Evolutionary conservation across 2,797 vertebrate genomes (phyloP), one percentile per base, ranked within the genome.

Genomic region (Scleropages formosus): DNA sequence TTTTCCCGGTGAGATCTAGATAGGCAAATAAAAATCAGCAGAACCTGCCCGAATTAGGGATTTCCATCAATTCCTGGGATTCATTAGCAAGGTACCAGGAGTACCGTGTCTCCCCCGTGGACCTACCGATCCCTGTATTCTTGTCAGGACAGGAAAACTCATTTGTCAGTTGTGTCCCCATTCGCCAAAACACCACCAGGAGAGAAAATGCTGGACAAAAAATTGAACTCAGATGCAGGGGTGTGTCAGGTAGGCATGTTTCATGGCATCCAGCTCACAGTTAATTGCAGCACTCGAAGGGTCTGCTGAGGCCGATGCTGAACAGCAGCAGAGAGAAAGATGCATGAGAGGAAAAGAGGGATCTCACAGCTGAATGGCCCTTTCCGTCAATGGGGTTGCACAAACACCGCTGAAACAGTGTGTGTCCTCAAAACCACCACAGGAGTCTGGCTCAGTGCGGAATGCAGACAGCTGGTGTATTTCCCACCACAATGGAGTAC

Each of bases 151-250:
- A 61, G 22, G 58, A 60, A 61, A 73, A 73, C n/a, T 46, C 61
- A 73, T 62, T 62, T 73, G 31, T 73, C 61, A 39, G 60, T 73
- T 61, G 58, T 13, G 67, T 68, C 44, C 67, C 47, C 24, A 69
- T 69, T 69, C 46, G 69, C 67, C 4, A 20, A 49, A 44, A 8
- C 66, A 44, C 66, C 46, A 44, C 6, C 49, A 47, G 66, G 67
- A 39, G 20, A 24, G 4, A 15, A 49, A 22, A 12, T 67, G 67
- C 67, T 18, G 18, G 49, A 53, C 67, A 69, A n/a, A n/a, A n/a
- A 53, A 53, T 26, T 26, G n/a, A 53, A 22, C n/a, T n/a, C 3
- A 26, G 22, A 51, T 69, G 67, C 8, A 15, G 13, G 12, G 22
- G 12, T 20, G 20, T 26, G 46, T 6, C 2, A 31, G 31, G 6